Evolutionary conservation across 2,888 invertebrate genomes (phyloP).

Genomic region (Mesochorus sp.): DNA sequence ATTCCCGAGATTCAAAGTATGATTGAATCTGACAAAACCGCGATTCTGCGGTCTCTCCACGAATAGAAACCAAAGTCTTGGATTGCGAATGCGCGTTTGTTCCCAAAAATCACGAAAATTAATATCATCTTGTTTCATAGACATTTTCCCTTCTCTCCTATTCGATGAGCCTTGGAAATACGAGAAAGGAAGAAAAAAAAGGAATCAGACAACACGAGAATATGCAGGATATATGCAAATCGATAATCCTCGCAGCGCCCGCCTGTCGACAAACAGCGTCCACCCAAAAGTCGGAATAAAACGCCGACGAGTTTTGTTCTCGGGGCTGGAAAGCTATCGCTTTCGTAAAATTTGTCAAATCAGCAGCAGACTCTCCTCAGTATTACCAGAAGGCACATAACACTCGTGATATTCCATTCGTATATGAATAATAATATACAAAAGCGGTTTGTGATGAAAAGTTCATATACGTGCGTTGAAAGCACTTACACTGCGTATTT

Average conservation of each 20-base stretch:
- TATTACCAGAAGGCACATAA: constrained; percentile 13
- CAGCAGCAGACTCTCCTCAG: constrained; percentile 28
- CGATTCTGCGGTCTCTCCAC: not conserved
- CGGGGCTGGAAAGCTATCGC: constrained; percentile 25
- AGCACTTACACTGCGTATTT: constrained; percentile 36
- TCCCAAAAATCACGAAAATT: not conserved
- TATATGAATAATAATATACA: not conserved
- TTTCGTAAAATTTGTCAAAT: constrained; percentile 52
- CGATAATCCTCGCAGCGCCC: constrained; percentile 60
- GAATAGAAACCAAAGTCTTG: not conserved
- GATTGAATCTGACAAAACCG: not conserved
- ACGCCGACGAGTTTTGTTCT: constrained; percentile 22
- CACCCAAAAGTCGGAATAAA: constrained; percentile 56
- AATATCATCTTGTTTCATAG: not conserved
- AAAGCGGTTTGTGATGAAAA: not conserved
- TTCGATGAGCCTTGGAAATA: too few species aligned
- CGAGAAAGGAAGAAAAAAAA: not conserved
- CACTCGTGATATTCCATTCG: not conserved
- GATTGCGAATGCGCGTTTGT: not conserved
- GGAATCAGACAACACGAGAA: not conserved
- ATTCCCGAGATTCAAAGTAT: not conserved
- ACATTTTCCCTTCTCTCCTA: too few species aligned
- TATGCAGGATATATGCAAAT: constrained; percentile 49
- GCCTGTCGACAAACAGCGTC: constrained; percentile 49
- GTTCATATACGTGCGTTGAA: not conserved